Evolutionary conservation across 1,140 invertebrate species (phyloP).

Genomic region (Ganaspis sp.): DNA sequence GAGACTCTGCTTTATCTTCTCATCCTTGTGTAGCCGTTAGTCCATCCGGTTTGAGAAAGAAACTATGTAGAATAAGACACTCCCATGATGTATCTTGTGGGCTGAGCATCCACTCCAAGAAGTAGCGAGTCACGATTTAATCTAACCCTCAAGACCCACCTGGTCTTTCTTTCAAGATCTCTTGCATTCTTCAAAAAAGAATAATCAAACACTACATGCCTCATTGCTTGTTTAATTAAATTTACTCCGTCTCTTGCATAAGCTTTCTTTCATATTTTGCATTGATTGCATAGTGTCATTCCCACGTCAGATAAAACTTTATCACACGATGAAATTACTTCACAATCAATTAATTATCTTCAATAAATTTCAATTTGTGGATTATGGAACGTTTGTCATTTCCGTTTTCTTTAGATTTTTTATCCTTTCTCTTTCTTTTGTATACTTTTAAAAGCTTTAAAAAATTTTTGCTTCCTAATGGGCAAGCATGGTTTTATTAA

Average conservation of each 20-base stretch:
- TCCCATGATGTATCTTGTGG: constrained; percentile 24
- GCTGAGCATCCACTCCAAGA: constrained; percentile 13
- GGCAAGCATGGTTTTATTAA: too few relatives aligned
- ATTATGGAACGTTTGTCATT: too few relatives aligned
- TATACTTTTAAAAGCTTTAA: too few relatives aligned
- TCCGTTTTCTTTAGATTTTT: too few relatives aligned
- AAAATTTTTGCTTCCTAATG: too few relatives aligned
- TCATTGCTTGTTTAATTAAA: constrained; percentile 15
- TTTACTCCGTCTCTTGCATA: not conserved
- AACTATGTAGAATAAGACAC: constrained; percentile 28
- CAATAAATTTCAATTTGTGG: too few relatives aligned
- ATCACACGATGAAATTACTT: too few relatives aligned
- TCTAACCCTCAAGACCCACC: constrained; percentile 19
- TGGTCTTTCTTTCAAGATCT: constrained; percentile 16
- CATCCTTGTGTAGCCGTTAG: constrained; percentile 35
- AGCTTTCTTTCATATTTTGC: not conserved
- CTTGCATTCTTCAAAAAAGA: not conserved
- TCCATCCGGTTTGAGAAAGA: constrained; percentile 7
- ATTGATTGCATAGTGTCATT: not conserved
- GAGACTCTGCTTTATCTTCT: constrained; percentile 46
- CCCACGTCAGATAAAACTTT: too few relatives aligned
- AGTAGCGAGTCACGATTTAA: constrained; percentile 28
- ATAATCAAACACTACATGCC: not conserved
- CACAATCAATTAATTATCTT: too few relatives aligned
- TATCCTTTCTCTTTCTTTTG: too few relatives aligned